These are phyloP conservation scores for Octomys mimax DNA, from an alignment of 2,797 vertebrate species.

Conservation along the genomic window DNA sequence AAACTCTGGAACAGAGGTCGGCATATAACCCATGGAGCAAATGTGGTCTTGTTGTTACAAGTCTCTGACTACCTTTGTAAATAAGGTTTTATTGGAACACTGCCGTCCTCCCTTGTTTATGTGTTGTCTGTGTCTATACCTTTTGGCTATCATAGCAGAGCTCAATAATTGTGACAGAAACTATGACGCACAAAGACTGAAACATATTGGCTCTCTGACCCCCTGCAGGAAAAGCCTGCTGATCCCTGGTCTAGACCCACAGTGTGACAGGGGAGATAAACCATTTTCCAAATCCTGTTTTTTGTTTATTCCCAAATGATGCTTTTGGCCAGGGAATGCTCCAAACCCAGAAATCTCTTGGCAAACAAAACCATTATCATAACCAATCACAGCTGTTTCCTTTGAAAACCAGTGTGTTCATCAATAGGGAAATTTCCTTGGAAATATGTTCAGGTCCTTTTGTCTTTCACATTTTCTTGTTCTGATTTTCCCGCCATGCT, in stretches of 20 bases:
- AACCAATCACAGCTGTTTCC: slow-evolving; percentile 67
- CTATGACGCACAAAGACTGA: not conserved
- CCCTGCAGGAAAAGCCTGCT: slow-evolving; percentile 37
- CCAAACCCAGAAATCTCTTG: slow-evolving; percentile 51
- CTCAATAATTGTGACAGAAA: slow-evolving; percentile 39
- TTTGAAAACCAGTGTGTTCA: slow-evolving; percentile 31
- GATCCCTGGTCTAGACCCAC: slow-evolving; percentile 30
- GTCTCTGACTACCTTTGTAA: slow-evolving; percentile 38
- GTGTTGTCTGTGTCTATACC: not conserved
- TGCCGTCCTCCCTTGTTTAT: not conserved
- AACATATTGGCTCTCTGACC: slow-evolving; percentile 46
- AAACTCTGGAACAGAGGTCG: not conserved
- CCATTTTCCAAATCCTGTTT: slow-evolving; percentile 52
- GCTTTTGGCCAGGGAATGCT: not conserved
- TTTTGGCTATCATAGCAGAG: not conserved
- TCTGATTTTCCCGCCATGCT: slow-evolving; percentile 6
- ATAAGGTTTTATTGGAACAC: slow-evolving; percentile 69
- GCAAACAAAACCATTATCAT: not conserved
- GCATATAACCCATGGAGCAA: not conserved
- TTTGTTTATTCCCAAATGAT: slow-evolving; percentile 61
- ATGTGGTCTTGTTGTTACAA: not conserved
- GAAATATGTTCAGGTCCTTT: slow-evolving; percentile 49
- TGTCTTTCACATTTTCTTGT: slow-evolving; percentile 36
- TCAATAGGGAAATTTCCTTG: slow-evolving; percentile 13
- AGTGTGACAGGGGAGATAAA: slow-evolving; percentile 41